Base-by-base conservation (phyloP, 1,140 invertebrate genomes). In the Coenobita brevimanus region DNA sequence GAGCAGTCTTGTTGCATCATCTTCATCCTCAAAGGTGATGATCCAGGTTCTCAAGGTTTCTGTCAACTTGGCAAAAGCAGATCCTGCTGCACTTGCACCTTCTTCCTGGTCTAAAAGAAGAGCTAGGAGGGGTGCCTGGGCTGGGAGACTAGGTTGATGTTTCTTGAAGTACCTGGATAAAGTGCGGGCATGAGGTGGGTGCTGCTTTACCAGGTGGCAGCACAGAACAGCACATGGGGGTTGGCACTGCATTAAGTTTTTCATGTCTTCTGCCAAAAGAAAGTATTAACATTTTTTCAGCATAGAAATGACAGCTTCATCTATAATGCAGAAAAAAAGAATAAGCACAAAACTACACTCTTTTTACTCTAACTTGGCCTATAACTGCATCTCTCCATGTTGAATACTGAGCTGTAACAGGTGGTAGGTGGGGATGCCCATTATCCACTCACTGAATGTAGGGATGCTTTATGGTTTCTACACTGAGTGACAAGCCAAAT, bases 151-250 rank as follows among this genome's bases (percentile, higher is more conserved):
- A 17, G 71, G 30, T 30, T 41, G 4, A 33, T 85, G 82, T 30
- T 64, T 78, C 50, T 85, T 85, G 15, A 85, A 54, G 8, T 64
- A 15, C 24, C 75, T 75, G 3, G 33, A 50, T 17, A 85, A 33
- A 6, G 33, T 24, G n/a, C 2, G 8, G 36, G 50, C 71, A 64
- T 85, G 73, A 1, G 71, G 73, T n/a, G 82, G 82, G 27, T 85
- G 71, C 15, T 62, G 38, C 21, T 41, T 76, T 36, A 85, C 30
- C 8, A 85, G 17, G 0, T 78, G 82, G 36, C 82, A 85, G 46
- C 82, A 85, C 27, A 85, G 69, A 8, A 62, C 57, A 38, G 73
- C n/a, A 64, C 71, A 76, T 13, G 82, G 50, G 17, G 82, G 71
- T 8, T 46, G 54, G 30, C 50, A 27, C 27, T 36, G 69, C 2